Percentiles rank a stretch among this genome's conserved stretches.
These are phyloP conservation scores for Odontothrips loti DNA, from an alignment of 2,888 invertebrate species.

Conservation along the genomic window DNA sequence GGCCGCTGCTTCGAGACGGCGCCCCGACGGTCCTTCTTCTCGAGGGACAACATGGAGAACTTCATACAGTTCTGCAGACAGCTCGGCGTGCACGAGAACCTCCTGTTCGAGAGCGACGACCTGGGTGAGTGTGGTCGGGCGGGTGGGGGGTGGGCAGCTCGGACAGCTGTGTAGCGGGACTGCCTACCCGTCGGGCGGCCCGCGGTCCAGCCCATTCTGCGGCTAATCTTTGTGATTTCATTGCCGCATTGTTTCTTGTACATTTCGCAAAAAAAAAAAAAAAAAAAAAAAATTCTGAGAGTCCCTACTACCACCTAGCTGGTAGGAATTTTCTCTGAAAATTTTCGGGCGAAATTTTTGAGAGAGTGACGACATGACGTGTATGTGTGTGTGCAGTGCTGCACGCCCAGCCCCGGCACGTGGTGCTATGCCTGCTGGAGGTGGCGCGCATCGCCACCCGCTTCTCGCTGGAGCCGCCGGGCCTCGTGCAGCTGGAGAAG, in stretches of 20 bases:
- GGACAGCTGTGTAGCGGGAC: no score
- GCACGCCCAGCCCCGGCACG: conserved; percentile 77
- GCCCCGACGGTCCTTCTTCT: conserved; percentile 79
- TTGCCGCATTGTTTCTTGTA: no score
- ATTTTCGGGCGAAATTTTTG: no score
- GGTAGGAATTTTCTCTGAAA: no score
- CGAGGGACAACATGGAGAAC: conserved; percentile 83
- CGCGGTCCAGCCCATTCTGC: no score
- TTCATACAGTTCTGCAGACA: conserved; percentile 82
- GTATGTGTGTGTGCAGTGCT: conserved; percentile 54
- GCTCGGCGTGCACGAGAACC: conserved; percentile 79
- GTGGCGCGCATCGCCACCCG: conserved; percentile 74
- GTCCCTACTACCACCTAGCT: no score
- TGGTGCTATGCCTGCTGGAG: conserved; percentile 79
- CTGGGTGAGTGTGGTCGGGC: conserved; percentile 65
- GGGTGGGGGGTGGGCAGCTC: not conserved
- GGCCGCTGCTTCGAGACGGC: conserved; percentile 80
- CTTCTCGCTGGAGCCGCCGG: conserved; percentile 76
- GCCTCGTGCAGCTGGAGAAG: conserved; percentile 74
- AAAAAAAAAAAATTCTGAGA: no score
- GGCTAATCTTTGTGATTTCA: no score
- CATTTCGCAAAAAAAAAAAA: no score
- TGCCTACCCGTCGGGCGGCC: no score
- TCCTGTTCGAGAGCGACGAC: conserved; percentile 85
- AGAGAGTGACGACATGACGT: no score